Evolutionary conservation across 2,113 vertebrate genomes (phyloP).

Genomic region (Plectropomus leopardus): DNA sequence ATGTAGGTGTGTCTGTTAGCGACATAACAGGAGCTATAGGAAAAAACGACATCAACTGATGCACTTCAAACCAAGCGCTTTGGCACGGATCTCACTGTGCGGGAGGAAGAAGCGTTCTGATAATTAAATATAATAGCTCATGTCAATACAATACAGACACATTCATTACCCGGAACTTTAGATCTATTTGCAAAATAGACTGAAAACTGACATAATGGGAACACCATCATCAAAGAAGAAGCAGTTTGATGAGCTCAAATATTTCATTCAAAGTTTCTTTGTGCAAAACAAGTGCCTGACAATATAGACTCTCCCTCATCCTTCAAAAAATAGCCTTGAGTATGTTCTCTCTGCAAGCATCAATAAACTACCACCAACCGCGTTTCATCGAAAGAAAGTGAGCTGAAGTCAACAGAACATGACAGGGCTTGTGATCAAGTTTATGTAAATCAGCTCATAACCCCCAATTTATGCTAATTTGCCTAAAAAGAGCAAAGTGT

Average conservation of each 20-base stretch:
- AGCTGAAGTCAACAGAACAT: not conserved
- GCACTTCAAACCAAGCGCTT: slow-evolving; percentile 27
- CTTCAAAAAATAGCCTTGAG: not conserved
- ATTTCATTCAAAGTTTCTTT: not conserved
- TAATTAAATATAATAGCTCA: not conserved
- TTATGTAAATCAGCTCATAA: not conserved
- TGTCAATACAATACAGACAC: not conserved
- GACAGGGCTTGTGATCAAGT: slow-evolving; percentile 14
- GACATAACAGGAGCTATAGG: slow-evolving; percentile 22
- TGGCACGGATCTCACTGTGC: not conserved
- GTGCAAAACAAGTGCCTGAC: not conserved
- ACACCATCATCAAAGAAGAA: not conserved
- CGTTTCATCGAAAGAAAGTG: not conserved
- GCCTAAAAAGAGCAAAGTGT: too few species aligned
- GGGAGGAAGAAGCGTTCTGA: not conserved
- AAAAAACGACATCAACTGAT: slow-evolving; percentile 20
- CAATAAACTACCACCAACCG: not conserved
- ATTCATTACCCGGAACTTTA: not conserved
- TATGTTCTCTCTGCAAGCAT: not conserved
- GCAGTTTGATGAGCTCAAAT: not conserved
- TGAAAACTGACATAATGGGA: not conserved
- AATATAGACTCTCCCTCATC: not conserved
- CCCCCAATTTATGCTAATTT: not conserved
- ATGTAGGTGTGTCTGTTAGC: slow-evolving; percentile 26
- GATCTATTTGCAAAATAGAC: not conserved